Evolutionary conservation across 2,113 vertebrate genomes (phyloP).

Genomic region (Phoenicopterus ruber): DNA sequence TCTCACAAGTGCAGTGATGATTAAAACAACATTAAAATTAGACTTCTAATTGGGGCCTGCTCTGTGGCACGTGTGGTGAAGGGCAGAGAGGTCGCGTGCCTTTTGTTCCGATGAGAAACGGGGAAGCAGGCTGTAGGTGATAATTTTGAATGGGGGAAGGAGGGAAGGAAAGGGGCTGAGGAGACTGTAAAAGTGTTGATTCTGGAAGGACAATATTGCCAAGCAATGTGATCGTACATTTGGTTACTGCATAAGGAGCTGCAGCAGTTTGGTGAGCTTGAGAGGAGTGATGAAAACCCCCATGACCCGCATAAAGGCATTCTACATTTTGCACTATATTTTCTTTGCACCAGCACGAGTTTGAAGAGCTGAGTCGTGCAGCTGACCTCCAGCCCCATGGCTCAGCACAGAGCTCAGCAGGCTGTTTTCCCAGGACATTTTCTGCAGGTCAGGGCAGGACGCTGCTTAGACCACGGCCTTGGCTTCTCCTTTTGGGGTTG

Average conservation of each 20-base stretch:
- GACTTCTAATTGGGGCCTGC: neutral
- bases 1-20: neutral
- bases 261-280: neutral
- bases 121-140: neutral
- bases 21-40: neutral
- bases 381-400: neutral
- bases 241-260: neutral
- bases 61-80: fast-evolving
- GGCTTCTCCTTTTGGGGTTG: neutral
- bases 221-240: neutral
- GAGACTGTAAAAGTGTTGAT: neutral
- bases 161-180: neutral
- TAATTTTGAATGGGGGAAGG: neutral
- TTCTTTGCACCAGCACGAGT: fast-evolving
- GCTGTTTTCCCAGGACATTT: neutral
- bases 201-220: neutral
- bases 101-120: neutral
- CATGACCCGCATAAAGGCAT: neutral
- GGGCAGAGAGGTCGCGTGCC: neutral
- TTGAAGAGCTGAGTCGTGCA: neutral
- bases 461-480: neutral
- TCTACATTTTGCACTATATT: neutral
- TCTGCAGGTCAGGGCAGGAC: neutral
- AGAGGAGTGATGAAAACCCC: neutral
- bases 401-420: neutral